Evolutionary conservation across 1,140 invertebrate genomes (phyloP).

Genomic region (Drosophila orosa): DNA sequence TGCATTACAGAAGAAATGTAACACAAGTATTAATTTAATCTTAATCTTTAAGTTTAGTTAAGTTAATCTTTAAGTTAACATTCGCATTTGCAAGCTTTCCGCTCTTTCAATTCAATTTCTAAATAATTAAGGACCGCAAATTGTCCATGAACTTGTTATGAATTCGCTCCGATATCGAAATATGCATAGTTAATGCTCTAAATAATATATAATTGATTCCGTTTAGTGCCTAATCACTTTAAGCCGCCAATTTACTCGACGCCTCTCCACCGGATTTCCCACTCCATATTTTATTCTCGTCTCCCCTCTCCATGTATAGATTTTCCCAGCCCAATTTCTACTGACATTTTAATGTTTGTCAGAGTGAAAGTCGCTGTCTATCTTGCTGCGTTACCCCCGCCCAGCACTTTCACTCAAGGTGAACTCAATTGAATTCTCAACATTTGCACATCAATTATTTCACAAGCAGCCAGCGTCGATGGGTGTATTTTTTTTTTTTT

Average conservation of each 20-base stretch:
- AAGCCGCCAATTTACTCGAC: constrained; percentile 35
- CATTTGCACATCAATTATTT: constrained; percentile 72
- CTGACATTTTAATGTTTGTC: constrained; percentile 32
- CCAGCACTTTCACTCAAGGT: constrained; percentile 51
- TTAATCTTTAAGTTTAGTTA: too few species aligned
- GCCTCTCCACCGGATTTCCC: neutral
- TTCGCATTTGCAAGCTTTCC: neutral
- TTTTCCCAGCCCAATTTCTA: constrained; percentile 1
- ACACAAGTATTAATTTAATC: too few species aligned
- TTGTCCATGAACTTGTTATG: constrained; percentile 23
- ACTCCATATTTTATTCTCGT: neutral
- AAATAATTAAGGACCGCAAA: constrained; percentile 25
- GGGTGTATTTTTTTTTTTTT: constrained; percentile 39
- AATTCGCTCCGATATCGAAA: neutral
- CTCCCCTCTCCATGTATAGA: too few species aligned
- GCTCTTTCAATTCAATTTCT: neutral
- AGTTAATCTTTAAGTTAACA: too few species aligned
- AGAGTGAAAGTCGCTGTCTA: constrained; percentile 34
- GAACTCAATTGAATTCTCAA: constrained; percentile 63
- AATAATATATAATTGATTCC: constrained; percentile 48
- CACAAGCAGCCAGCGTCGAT: constrained; percentile 48
- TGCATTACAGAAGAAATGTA: neutral
- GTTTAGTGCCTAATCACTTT: constrained; percentile 39
- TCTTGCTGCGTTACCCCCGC: neutral
- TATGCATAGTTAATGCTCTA: constrained; percentile 12